phyloP scores from a whole-genome alignment of 2,797 vertebrate species.

The Leptatherina wallacei region DNA sequence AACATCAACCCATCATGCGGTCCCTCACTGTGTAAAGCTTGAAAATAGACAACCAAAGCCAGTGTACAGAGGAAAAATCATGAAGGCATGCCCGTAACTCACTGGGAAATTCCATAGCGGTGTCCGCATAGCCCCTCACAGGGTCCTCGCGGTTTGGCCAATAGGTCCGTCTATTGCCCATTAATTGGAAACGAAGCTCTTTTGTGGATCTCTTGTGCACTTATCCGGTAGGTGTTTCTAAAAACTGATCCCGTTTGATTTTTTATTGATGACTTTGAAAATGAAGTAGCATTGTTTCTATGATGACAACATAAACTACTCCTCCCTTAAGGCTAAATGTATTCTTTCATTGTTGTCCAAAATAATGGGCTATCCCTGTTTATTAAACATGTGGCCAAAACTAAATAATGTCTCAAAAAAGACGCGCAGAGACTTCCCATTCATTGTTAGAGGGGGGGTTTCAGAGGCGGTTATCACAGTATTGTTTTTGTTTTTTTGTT shows the following conservation, averaged over 20 bases:
- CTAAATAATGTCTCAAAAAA: slow-evolving; percentile 71
- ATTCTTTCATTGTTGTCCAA: slow-evolving; percentile 82
- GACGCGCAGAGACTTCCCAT: slow-evolving; percentile 61
- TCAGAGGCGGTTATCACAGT: slow-evolving; percentile 34
- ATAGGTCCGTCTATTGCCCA: slow-evolving; percentile 81
- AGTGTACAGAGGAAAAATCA: slow-evolving; percentile 51
- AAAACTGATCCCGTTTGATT: slow-evolving; percentile 76
- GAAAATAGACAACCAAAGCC: slow-evolving; percentile 62
- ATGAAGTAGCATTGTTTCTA: slow-evolving; percentile 79
- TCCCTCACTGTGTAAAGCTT: slow-evolving; percentile 58
- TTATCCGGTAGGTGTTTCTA: slow-evolving; percentile 87
- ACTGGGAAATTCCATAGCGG: slow-evolving; percentile 84
- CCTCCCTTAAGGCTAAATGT: slow-evolving; percentile 72
- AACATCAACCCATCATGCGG: slow-evolving; percentile 60
- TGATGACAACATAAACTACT: slow-evolving; percentile 76
- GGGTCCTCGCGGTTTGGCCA: slow-evolving; percentile 77
- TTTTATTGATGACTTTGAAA: slow-evolving; percentile 82
- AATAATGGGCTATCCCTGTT: slow-evolving; percentile 70
- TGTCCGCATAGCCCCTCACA: slow-evolving; percentile 77
- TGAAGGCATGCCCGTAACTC: slow-evolving; percentile 78
- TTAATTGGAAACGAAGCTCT: slow-evolving; percentile 86
- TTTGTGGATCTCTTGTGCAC: slow-evolving; percentile 83
- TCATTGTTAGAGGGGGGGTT: slow-evolving; percentile 56
- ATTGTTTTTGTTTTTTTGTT: neutral
- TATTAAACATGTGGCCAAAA: slow-evolving; percentile 66